phyloP scores from a whole-genome alignment of 2,113 vertebrate genomes.

The Maccullochella peelii region DNA sequence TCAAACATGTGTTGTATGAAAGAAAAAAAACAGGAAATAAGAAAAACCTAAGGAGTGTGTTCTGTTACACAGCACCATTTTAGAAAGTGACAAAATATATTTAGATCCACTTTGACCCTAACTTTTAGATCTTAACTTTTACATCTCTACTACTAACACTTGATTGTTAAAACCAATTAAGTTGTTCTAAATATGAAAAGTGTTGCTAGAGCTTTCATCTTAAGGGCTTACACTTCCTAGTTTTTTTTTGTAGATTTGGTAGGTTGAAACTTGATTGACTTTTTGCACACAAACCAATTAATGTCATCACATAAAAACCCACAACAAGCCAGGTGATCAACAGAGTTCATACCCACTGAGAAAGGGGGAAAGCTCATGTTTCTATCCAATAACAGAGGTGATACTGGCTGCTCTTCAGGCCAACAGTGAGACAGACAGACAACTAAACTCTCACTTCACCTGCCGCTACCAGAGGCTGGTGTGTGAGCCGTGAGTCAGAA shows the following conservation, averaged over 20 bases:
- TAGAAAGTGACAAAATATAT: neutral
- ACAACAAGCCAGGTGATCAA: neutral
- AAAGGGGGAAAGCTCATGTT: neutral
- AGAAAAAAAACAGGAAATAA: neutral
- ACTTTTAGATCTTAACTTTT: neutral
- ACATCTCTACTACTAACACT: neutral
- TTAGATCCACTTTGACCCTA: neutral
- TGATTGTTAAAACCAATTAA: neutral
- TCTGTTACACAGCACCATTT: neutral
- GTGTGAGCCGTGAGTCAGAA: constrained; percentile 22
- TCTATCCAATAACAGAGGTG: neutral
- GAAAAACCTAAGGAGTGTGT: too few species aligned
- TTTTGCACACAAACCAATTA: neutral
- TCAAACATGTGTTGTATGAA: too few species aligned
- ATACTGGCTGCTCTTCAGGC: neutral
- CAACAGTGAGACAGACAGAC: neutral
- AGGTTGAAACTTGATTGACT: neutral
- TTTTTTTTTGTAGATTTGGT: neutral
- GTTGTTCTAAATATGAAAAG: neutral
- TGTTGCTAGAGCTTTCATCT: neutral
- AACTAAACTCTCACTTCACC: constrained; percentile 9
- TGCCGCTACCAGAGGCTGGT: constrained; percentile 10
- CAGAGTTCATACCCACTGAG: neutral
- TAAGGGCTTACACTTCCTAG: neutral
- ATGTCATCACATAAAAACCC: neutral